A percentile compares a stretch with the other conserved stretches of the same genome.
Evolutionary conservation across 1,140 invertebrate genomes (phyloP).

Genomic region (Grapholita molesta): DNA sequence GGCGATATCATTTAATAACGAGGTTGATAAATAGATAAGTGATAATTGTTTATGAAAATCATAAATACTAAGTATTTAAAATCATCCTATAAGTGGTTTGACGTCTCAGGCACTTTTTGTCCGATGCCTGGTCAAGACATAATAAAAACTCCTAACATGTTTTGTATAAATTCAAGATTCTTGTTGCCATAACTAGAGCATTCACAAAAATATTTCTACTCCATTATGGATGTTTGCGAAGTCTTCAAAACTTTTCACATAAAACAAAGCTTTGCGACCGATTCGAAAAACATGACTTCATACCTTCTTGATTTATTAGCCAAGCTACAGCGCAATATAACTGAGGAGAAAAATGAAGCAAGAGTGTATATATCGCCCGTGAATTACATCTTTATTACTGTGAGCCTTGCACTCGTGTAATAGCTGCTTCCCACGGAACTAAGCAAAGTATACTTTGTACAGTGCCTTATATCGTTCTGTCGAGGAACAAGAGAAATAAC

Average conservation of each 20-base stretch:
- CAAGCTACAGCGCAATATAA: background rate
- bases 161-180: too few species aligned
- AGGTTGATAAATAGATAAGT: too few species aligned
- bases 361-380: background rate
- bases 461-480: background rate
- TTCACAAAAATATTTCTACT: background rate
- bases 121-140: too few species aligned
- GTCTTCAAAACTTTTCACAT: conserved; percentile 10
- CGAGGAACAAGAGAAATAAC: background rate
- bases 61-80: too few species aligned
- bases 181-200: too few species aligned
- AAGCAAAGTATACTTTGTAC: background rate
- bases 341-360: background rate
- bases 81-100: too few species aligned
- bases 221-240: background rate
- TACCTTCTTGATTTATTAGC: conserved; percentile 13
- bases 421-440: background rate
- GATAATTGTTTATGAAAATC: too few species aligned
- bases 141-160: too few species aligned
- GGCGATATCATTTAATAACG: too few species aligned
- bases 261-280: background rate
- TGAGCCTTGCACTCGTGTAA: background rate
- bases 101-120: too few species aligned
- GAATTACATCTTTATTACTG: background rate
- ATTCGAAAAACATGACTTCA: conserved; percentile 7